Evolutionary conservation across 2,888 invertebrate genomes (phyloP).

Genomic region (Parapristionchus giblindavisi): DNA sequence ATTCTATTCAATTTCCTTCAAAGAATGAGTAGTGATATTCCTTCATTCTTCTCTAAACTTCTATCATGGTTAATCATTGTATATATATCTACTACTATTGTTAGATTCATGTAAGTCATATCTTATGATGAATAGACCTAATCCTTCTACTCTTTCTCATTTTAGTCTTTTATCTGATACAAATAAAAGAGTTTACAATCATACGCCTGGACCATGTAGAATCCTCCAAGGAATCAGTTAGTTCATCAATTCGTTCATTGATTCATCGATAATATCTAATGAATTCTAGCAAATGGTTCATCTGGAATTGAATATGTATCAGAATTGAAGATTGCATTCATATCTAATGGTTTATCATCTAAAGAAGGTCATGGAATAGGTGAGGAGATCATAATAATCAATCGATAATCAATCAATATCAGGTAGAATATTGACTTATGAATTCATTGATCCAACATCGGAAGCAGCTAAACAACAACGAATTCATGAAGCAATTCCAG

Average conservation of each 20-base stretch:
- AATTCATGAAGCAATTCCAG: slow-evolving; percentile 30
- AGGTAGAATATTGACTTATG: slow-evolving; percentile 24
- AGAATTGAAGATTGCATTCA: slow-evolving; percentile 37
- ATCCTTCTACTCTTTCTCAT: slow-evolving; percentile 27
- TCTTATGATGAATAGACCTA: not conserved
- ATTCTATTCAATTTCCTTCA: slow-evolving; percentile 3
- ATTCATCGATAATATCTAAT: not conserved
- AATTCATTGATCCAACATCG: slow-evolving; percentile 3
- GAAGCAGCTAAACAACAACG: not conserved
- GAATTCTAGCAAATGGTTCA: slow-evolving; percentile 51
- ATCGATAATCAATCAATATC: not conserved
- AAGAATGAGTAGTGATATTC: not conserved
- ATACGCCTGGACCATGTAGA: slow-evolving; percentile 64
- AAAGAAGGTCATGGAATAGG: slow-evolving; percentile 3
- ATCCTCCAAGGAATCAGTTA: slow-evolving; percentile 49
- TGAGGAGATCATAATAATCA: not conserved
- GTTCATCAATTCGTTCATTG: not conserved
- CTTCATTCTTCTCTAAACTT: slow-evolving; percentile 35
- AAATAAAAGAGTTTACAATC: slow-evolving; percentile 64
- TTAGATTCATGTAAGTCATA: slow-evolving; percentile 52
- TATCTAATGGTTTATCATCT: slow-evolving; percentile 30
- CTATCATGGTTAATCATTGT: slow-evolving; percentile 50
- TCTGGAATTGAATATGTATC: slow-evolving; percentile 49
- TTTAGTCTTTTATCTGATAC: slow-evolving; percentile 61
- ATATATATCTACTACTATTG: slow-evolving; percentile 46